phyloP scores from a whole-genome alignment of 2,113 vertebrate genomes.

The Apeltes quadracus region DNA sequence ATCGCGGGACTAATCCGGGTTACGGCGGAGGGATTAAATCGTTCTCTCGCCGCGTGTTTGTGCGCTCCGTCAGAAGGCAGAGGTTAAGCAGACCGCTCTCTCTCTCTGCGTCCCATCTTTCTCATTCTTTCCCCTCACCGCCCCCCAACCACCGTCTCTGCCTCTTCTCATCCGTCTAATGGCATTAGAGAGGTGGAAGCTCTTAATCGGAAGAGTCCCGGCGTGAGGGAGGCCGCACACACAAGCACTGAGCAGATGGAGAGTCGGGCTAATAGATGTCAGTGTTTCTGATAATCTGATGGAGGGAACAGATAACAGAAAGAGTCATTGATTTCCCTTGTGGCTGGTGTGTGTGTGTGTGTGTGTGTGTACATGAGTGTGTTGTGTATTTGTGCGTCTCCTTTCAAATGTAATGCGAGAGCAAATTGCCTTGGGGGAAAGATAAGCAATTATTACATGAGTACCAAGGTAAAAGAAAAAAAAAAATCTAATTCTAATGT shows the following conservation, averaged over 20 bases:
- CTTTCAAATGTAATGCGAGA: background rate
- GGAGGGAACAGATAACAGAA: conserved; percentile 54
- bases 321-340: conserved; percentile 68
- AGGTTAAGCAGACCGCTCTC: conserved; percentile 68
- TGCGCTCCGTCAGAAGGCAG: conserved; percentile 43
- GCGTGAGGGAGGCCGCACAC: conserved; percentile 20
- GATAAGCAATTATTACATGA: background rate
- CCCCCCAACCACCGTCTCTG: conserved; percentile 32
- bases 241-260: conserved; percentile 35
- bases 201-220: conserved; percentile 54
- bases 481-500: background rate
- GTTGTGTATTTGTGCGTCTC: conserved; percentile 14
- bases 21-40: conserved; percentile 72
- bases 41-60: conserved; percentile 45
- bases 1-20: conserved; percentile 72
- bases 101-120: conserved; percentile 1
- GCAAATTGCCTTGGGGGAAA: background rate
- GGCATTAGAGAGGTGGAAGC: conserved; percentile 63
- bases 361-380: background rate
- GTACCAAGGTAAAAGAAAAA: background rate
- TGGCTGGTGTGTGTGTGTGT: conserved; percentile 15
- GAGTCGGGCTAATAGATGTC: conserved; percentile 63
- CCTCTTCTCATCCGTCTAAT: conserved; percentile 56
- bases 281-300: conserved; percentile 66
- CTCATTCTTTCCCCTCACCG: conserved; percentile 32